Evolutionary conservation across 2,113 vertebrate species (phyloP).

Genomic region (Pteronura brasiliensis): DNA sequence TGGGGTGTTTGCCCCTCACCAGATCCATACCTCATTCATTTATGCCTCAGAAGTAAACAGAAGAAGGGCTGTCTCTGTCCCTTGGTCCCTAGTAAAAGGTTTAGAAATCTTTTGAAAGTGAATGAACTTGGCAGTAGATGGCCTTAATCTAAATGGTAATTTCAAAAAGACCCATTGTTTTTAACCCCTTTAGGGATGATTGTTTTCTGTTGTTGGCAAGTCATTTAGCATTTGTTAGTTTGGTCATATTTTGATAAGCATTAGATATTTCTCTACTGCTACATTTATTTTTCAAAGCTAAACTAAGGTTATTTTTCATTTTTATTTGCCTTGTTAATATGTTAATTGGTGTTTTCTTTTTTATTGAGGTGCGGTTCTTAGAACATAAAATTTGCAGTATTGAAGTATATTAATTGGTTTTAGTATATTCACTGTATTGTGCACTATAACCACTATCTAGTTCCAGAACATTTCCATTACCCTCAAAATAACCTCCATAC

Average conservation of each 20-base stretch:
- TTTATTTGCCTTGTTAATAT: background rate
- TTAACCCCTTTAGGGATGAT: background rate
- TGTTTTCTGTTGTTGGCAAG: background rate
- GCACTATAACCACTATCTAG: background rate
- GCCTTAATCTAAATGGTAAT: background rate
- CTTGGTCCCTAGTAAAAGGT: background rate
- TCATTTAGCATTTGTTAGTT: background rate
- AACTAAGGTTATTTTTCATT: background rate
- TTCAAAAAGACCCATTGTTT: background rate
- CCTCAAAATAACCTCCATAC: background rate
- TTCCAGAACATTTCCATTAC: background rate
- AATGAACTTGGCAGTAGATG: background rate
- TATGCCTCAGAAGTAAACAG: background rate
- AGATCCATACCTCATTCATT: background rate
- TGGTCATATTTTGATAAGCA: background rate
- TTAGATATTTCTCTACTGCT: background rate
- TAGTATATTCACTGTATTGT: background rate
- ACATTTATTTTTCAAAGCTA: background rate
- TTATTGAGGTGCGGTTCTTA: background rate
- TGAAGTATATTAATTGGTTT: background rate
- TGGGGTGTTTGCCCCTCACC: background rate
- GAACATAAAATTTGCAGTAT: background rate
- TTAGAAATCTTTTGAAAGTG: conserved; percentile 25
- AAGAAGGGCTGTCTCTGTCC: background rate
- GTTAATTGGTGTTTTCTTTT: background rate